These are phyloP conservation scores for Isotomurus palustris DNA, from an alignment of 2,888 invertebrate genomes.

Conservation along the genomic window DNA sequence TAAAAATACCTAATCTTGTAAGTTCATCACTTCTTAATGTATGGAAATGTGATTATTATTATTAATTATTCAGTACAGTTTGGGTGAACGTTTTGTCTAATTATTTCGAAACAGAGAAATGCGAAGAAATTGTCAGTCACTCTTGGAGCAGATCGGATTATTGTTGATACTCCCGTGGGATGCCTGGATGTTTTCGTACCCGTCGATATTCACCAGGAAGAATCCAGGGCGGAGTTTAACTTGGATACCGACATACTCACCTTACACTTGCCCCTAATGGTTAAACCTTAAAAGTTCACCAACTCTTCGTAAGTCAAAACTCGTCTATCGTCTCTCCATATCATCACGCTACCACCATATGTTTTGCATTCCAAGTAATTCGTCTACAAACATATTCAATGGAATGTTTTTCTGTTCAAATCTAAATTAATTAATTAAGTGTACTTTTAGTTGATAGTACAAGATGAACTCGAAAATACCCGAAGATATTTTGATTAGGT, in stretches of 20 bases:
- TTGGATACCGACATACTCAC: constrained; percentile 30
- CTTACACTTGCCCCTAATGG: constrained; percentile 36
- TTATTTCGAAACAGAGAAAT: constrained; percentile 24
- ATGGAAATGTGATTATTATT: neutral
- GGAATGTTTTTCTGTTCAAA: neutral
- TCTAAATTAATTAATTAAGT: neutral
- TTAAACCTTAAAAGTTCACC: constrained; percentile 33
- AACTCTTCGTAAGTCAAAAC: too few relatives aligned
- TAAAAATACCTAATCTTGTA: constrained; percentile 40
- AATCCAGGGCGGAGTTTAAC: constrained; percentile 40
- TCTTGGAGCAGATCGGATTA: constrained; percentile 41
- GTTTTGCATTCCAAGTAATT: neutral
- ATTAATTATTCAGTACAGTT: too few relatives aligned
- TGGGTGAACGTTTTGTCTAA: neutral
- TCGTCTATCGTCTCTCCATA: neutral
- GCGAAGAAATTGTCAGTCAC: constrained; percentile 34
- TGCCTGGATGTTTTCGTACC: constrained; percentile 40
- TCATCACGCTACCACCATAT: neutral
- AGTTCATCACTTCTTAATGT: neutral
- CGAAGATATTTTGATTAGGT: too few relatives aligned
- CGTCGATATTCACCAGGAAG: constrained; percentile 43
- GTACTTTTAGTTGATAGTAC: neutral
- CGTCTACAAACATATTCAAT: neutral
- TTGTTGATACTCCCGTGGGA: constrained; percentile 41
- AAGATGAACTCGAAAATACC: too few relatives aligned